Conservation (phyloP, 92 coral and sea anemone genomes). For the Zoanthus sociatus region DNA sequence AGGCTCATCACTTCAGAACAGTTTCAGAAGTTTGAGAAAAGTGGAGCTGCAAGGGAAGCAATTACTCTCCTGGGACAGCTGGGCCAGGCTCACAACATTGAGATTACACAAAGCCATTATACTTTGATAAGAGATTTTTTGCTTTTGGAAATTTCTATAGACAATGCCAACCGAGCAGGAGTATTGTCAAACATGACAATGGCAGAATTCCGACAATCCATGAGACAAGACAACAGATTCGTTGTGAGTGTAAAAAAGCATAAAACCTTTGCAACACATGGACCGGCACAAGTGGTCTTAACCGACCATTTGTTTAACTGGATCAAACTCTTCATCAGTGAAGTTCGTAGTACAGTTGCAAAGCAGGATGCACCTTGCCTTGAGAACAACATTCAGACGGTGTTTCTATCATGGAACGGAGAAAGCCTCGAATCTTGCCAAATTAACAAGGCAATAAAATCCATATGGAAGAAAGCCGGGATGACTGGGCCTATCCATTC, state of each 20-base stretch:
- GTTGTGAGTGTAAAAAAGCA: conserved; percentile 65
- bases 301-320: conserved; percentile 52
- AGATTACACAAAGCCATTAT: conserved; percentile 54
- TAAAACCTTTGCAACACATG: conserved; percentile 64
- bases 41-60: conserved; percentile 57
- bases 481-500: conserved; percentile 22
- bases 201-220: conserved; percentile 46
- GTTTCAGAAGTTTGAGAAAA: conserved; percentile 55
- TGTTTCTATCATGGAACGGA: conserved; percentile 70
- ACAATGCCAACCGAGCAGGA: conserved; percentile 74
- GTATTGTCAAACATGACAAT: conserved; percentile 66
- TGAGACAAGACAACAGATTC: conserved; percentile 42
- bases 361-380: conserved; percentile 15
- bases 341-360: conserved; percentile 46
- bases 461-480: conserved; percentile 64
- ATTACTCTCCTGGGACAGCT: conserved; percentile 53
- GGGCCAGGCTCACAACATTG: conserved; percentile 40
- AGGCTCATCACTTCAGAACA: conserved; percentile 47
- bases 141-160: conserved; percentile 59
- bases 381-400: conserved; percentile 13
- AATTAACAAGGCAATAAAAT: conserved; percentile 46
- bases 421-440: conserved; percentile 55
- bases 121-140: conserved; percentile 73
- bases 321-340: conserved; percentile 36
- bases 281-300: conserved; percentile 70